phyloP scores from a whole-genome alignment of 2,797 vertebrate genomes.

The Clarias laeviceps region DNA sequence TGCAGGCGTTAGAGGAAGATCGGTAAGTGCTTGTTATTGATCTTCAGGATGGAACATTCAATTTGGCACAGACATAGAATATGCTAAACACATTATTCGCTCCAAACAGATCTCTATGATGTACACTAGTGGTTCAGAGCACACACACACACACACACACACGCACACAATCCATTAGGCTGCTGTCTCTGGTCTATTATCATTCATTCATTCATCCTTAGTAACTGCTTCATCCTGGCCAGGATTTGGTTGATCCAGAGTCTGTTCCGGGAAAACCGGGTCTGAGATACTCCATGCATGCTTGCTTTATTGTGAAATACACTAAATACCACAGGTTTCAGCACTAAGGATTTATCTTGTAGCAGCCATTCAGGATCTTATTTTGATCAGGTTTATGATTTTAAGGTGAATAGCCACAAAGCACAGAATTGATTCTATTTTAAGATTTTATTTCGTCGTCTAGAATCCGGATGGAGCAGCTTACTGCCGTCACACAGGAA shows the following conservation, averaged over 20 bases:
- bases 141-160: not conserved
- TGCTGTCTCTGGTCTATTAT: not conserved
- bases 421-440: not conserved
- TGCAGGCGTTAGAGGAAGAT: constrained; percentile 90
- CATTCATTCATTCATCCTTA: constrained; percentile 1
- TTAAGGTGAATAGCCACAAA: not conserved
- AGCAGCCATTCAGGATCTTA: not conserved
- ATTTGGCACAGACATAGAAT: constrained; percentile 18
- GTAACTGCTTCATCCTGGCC: not conserved
- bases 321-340: not conserved
- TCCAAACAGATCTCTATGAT: constrained; percentile 28
- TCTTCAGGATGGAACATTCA: constrained; percentile 22
- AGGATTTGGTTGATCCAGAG: not conserved
- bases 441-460: not conserved
- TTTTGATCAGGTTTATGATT: not conserved
- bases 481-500: constrained; percentile 93
- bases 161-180: not conserved
- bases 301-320: not conserved
- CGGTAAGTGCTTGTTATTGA: constrained; percentile 75
- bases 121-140: not conserved
- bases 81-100: constrained; percentile 26
- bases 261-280: not conserved
- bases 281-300: not conserved
- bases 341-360: not conserved
- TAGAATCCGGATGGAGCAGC: constrained; percentile 91